Evolutionary conservation across 2,888 invertebrate genomes (phyloP), one percentile per base, ranked within the genome.

Genomic region (Cryptocephalus primarius): DNA sequence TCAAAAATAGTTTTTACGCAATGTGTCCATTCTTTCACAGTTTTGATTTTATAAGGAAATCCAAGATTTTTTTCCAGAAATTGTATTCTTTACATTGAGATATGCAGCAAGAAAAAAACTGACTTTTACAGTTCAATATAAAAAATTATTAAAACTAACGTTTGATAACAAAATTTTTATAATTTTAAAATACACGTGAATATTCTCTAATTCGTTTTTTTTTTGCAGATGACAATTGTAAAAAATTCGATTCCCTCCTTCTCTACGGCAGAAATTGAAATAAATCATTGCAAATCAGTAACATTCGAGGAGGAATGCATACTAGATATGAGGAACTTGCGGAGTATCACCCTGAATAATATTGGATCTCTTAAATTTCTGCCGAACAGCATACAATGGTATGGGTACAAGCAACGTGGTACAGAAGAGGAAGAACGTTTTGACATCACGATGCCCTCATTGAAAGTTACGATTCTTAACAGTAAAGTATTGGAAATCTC

Each of bases 241-340:
- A 55, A 60, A 49, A 55, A 60, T 39, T 59, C 65, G 1, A 65
- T 70, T n/a, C 61, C 61, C 38, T 48, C 62, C 4, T 63, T 54
- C 48, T 61, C 61, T 48, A 60, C 64, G 4, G 44, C 54, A 33
- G 48, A 53, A 42, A 80, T 89, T 55, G 72, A 76, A 53, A 75
- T 89, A 49, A 73, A 75, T 50, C 79, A 82, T 62, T 89, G 89
- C 64, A 72, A 74, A 44, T 70, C 72, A 32, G 76, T 85, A 4
- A 72, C 69, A 42, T 77, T 86, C 54, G 70, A 75, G 39, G 60
- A 73, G 1, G 73, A 80, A 58, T 74, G 84, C 8, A 72, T 86
- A 42, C 69, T 73, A 32, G 70, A 75, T 50, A 79, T 85, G 55
- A 67, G 74, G 42, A 79, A 77, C 45, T 69, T 89, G 47, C 76